Percentiles rank a stretch among this genome's conserved stretches.
Evolutionary conservation across 2,113 vertebrate genomes (phyloP).

Genomic region (Lycaon pictus): DNA sequence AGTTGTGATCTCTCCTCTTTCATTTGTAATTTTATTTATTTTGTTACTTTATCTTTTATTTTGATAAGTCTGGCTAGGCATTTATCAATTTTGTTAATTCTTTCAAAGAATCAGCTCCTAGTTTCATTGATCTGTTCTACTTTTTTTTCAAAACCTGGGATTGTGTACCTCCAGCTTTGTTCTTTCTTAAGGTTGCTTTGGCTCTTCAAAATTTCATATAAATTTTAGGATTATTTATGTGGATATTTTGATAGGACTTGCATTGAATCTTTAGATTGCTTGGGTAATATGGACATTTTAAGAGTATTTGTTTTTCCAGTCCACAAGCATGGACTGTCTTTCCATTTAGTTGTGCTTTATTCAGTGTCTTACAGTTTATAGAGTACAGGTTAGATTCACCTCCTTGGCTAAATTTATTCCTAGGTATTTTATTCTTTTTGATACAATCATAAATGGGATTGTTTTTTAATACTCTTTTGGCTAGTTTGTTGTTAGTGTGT

Average conservation of each 20-base stretch:
- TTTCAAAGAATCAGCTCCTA: not conserved
- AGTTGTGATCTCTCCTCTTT: not conserved
- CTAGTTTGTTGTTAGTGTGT: not conserved
- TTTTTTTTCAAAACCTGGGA: not conserved
- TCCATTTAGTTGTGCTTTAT: not conserved
- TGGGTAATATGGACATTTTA: not conserved
- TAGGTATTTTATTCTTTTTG: not conserved
- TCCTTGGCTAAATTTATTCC: not conserved
- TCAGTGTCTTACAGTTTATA: not conserved
- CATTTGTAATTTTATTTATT: not conserved
- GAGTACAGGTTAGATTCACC: not conserved
- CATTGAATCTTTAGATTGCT: not conserved
- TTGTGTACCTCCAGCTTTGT: not conserved
- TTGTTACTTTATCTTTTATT: not conserved
- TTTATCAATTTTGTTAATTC: not conserved
- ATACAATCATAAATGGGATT: not conserved
- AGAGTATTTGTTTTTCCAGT: not conserved
- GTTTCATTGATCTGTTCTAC: not conserved
- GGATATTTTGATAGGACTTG: not conserved
- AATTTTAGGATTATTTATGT: not conserved
- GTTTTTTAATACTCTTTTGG: not conserved
- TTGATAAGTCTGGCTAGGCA: not conserved
- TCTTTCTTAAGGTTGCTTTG: not conserved
- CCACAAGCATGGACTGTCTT: not conserved
- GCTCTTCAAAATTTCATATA: not conserved